A percentile compares a stretch with the other conserved stretches of the same genome.
Evolutionary conservation across 2,888 invertebrate species (phyloP).

Genomic region (Eulithis testata): DNA sequence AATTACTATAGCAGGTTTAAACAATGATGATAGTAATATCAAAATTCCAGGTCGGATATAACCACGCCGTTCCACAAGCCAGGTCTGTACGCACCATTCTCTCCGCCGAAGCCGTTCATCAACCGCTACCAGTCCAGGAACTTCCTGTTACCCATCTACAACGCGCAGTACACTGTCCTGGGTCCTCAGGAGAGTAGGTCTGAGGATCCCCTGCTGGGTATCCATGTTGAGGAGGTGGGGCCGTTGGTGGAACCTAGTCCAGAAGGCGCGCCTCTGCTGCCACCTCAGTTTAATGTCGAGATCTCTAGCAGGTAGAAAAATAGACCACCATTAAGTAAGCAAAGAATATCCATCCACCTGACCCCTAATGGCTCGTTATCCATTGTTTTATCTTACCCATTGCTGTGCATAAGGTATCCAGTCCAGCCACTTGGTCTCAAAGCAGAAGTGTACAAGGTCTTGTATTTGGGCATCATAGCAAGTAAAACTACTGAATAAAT

Average conservation of each 20-base stretch:
- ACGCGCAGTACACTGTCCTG: slow-evolving; percentile 70
- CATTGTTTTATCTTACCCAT: no score
- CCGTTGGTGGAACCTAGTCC: slow-evolving; percentile 71
- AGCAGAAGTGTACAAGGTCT: no score
- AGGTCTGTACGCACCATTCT: slow-evolving; percentile 81
- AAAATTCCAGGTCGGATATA: slow-evolving; percentile 56
- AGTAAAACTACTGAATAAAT: no score
- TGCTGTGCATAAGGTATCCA: no score
- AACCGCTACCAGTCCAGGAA: slow-evolving; percentile 56
- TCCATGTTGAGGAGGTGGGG: slow-evolving; percentile 66
- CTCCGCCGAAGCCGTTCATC: slow-evolving; percentile 70
- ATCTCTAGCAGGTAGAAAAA: slow-evolving; percentile 49
- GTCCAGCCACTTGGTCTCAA: no score
- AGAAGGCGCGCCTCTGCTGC: slow-evolving; percentile 57
- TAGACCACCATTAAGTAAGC: background rate
- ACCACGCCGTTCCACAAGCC: slow-evolving; percentile 79
- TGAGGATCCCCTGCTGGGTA: slow-evolving; percentile 65
- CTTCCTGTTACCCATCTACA: slow-evolving; percentile 68
- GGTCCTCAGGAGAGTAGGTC: slow-evolving; percentile 62
- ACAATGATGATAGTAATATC: background rate
- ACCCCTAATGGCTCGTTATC: no score
- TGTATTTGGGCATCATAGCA: no score
- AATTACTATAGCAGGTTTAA: background rate
- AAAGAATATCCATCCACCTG: no score
- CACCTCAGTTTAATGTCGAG: slow-evolving; percentile 65